phyloP scores from a whole-genome alignment of 2,888 invertebrate species.

The Cheilosia scutellata region DNA sequence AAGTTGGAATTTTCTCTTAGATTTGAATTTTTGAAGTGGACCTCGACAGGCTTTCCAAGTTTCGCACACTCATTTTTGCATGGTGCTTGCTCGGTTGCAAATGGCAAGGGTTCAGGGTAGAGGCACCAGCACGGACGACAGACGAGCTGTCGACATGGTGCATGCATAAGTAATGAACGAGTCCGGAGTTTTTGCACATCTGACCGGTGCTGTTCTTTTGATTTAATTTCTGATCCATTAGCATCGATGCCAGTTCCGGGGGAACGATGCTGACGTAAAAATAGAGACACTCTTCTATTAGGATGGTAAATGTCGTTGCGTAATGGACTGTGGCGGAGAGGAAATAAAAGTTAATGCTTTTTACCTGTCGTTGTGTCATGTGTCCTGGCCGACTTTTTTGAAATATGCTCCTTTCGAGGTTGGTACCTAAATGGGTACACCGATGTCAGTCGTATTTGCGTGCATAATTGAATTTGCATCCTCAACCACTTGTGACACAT shows the following conservation, averaged over 20 bases:
- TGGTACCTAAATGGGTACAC: background rate
- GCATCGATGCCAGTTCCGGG: conserved; percentile 39
- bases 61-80: conserved; percentile 55
- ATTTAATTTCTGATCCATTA: conserved; percentile 72
- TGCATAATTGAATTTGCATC: conserved; percentile 19
- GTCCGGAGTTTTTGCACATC: conserved; percentile 60
- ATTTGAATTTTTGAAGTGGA: conserved; percentile 35
- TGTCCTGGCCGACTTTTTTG: conserved; percentile 43
- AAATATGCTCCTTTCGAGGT: background rate
- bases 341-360: conserved; percentile 68
- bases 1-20: conserved; percentile 45
- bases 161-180: conserved; percentile 68
- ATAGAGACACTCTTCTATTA: conserved; percentile 19
- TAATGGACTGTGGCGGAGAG: conserved; percentile 19
- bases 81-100: conserved; percentile 43
- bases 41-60: conserved; percentile 41
- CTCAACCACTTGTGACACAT: conserved; percentile 35
- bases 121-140: background rate
- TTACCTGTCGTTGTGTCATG: conserved; percentile 66
- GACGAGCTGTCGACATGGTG: conserved; percentile 54
- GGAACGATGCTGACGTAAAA: background rate
- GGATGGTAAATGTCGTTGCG: background rate
- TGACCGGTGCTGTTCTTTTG: conserved; percentile 66
- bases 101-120: background rate
- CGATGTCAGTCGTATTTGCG: background rate